phyloP scores from a whole-genome alignment of 1,140 invertebrate species.

The Ruditapes philippinarum region DNA sequence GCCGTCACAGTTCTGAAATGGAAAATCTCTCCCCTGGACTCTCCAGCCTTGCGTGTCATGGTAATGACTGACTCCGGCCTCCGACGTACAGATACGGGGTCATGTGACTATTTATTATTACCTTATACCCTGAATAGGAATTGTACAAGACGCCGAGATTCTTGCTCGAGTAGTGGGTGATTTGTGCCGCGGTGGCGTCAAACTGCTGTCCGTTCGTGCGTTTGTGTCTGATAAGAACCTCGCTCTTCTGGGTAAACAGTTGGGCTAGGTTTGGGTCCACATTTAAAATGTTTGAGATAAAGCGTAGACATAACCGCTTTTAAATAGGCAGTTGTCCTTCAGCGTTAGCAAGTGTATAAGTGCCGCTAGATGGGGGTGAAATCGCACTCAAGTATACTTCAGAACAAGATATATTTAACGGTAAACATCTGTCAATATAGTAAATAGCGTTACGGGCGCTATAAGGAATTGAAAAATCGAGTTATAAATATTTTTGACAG shows the following conservation, averaged over 20 bases:
- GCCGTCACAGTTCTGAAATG: too few relatives aligned
- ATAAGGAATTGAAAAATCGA: too few relatives aligned
- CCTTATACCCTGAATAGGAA: not conserved
- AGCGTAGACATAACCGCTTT: conserved; percentile 35
- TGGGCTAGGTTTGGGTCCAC: not conserved
- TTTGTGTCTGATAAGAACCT: not conserved
- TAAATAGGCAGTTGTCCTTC: conserved; percentile 24
- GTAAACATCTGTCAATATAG: too few relatives aligned
- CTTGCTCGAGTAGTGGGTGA: too few relatives aligned
- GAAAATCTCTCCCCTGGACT: not conserved
- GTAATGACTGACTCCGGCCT: not conserved
- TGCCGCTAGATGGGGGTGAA: not conserved
- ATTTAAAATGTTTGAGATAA: not conserved
- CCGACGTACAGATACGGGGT: conserved; percentile 33
- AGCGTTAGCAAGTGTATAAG: conserved; percentile 5
- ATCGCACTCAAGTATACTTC: too few relatives aligned
- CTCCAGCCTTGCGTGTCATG: conserved; percentile 15
- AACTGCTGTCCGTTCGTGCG: not conserved
- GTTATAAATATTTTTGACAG: too few relatives aligned
- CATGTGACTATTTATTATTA: not conserved
- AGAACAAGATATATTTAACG: too few relatives aligned
- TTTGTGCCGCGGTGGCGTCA: not conserved
- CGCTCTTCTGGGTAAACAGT: not conserved
- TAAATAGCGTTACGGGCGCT: too few relatives aligned
- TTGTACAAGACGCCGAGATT: conserved; percentile 5